Evolutionary conservation across 2,888 invertebrate genomes (phyloP).

Genomic region (Fragum whitleyi): DNA sequence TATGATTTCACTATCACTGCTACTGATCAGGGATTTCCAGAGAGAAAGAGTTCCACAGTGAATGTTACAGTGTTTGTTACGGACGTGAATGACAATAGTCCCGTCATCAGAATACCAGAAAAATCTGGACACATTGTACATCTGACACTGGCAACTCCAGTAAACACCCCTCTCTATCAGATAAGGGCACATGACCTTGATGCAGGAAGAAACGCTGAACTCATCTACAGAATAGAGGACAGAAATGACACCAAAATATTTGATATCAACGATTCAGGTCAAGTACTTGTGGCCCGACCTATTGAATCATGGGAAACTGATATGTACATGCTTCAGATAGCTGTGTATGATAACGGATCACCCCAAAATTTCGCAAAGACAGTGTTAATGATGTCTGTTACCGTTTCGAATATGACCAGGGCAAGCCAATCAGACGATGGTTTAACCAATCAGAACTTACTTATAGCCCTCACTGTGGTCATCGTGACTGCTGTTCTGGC

Average conservation of each 20-base stretch:
- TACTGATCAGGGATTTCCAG: conserved; percentile 76
- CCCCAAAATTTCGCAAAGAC: conserved; percentile 62
- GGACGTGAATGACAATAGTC: conserved; percentile 72
- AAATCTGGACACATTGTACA: conserved; percentile 55
- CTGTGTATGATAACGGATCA: conserved; percentile 66
- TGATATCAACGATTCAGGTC: conserved; percentile 64
- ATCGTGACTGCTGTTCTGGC: conserved; percentile 77
- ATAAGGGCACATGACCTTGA: conserved; percentile 70
- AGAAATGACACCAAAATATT: conserved; percentile 69
- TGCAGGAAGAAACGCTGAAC: conserved; percentile 68
- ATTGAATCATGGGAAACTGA: conserved; percentile 57
- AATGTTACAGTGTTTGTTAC: conserved; percentile 66
- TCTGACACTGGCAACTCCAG: conserved; percentile 53
- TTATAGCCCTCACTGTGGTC: conserved; percentile 76
- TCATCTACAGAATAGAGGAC: conserved; percentile 68
- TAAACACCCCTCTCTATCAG: conserved; percentile 63
- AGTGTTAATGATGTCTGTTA: conserved; percentile 62
- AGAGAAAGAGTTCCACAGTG: conserved; percentile 61
- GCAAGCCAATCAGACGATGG: conserved; percentile 34
- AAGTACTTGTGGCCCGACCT: conserved; percentile 59
- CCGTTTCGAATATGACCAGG: conserved; percentile 62
- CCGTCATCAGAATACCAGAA: conserved; percentile 73
- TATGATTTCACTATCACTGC: conserved; percentile 77
- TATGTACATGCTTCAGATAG: conserved; percentile 62
- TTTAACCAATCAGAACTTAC: conserved; percentile 58